phyloP scores from a whole-genome alignment of 2,888 invertebrate species.

The Cryptosula pallasiana region DNA sequence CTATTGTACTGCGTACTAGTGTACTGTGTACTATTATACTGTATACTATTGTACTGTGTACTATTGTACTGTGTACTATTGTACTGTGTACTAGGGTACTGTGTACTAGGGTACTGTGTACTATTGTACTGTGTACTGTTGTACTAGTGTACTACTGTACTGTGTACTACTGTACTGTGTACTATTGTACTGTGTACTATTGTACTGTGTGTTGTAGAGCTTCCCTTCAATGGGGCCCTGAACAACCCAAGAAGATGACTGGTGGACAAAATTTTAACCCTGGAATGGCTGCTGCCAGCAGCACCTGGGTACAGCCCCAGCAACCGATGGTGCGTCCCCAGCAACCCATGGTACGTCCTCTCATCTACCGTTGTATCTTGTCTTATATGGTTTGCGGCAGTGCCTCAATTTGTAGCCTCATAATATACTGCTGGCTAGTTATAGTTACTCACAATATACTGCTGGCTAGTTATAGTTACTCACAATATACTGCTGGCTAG shows the following conservation, averaged over 20 bases:
- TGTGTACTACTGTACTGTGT: too few species aligned
- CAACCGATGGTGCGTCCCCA: slow-evolving; percentile 1
- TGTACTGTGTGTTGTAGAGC: neutral
- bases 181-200: too few species aligned
- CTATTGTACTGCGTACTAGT: too few species aligned
- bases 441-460: neutral
- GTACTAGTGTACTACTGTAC: too few species aligned
- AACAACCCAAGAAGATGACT: neutral
- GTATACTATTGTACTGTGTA: too few species aligned
- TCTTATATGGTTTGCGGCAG: neutral
- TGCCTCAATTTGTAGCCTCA: neutral
- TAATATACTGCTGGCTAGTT: neutral
- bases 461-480: neutral
- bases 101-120: too few species aligned
- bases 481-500: neutral
- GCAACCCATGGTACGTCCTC: neutral
- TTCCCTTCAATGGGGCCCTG: neutral
- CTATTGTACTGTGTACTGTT: too few species aligned
- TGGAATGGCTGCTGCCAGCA: neutral
- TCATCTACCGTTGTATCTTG: neutral
- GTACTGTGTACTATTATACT: too few species aligned
- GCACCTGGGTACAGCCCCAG: slow-evolving; percentile 18
- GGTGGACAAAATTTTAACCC: neutral
- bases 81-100: too few species aligned
- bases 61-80: too few species aligned